Evolutionary conservation across 1,140 invertebrate genomes (phyloP).

Genomic region (Caerostris extrusa): DNA sequence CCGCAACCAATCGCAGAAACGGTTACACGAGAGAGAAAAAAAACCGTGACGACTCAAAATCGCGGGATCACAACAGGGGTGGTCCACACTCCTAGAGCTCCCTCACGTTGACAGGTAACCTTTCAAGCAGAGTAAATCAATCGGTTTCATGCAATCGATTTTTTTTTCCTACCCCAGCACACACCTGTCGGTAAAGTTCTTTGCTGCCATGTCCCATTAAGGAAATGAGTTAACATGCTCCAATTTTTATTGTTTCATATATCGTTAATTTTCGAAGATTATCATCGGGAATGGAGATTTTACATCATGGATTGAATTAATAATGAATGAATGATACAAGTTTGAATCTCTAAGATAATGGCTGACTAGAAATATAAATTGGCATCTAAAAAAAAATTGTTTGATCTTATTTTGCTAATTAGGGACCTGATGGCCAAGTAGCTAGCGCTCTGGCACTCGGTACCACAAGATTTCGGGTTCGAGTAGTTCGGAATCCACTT

Average conservation of each 20-base stretch:
- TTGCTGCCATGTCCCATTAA: conserved; percentile 3
- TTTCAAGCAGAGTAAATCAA: conserved; percentile 39
- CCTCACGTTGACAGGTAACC: conserved; percentile 69
- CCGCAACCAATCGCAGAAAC: conserved; percentile 48
- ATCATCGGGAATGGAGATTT: too few species aligned
- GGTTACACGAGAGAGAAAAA: neutral
- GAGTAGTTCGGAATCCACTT: too few species aligned
- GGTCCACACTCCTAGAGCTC: conserved; percentile 21
- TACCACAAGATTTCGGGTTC: too few species aligned
- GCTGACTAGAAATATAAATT: too few species aligned
- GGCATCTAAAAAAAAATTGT: too few species aligned
- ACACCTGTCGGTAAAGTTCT: conserved; percentile 28
- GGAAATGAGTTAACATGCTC: neutral
- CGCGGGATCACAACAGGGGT: conserved; percentile 31
- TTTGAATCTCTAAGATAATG: too few species aligned
- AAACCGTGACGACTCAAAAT: conserved; percentile 19
- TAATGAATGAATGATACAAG: too few species aligned
- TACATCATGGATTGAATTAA: too few species aligned
- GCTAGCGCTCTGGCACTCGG: too few species aligned
- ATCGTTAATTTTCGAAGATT: too few species aligned
- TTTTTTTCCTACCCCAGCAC: neutral
- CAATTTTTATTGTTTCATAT: neutral
- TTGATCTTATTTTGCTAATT: too few species aligned
- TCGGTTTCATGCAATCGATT: conserved; percentile 39
- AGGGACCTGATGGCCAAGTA: too few species aligned